Conservation (phyloP, 2,113 vertebrate genomes). For the Rhinolophus ferrumequinum region DNA sequence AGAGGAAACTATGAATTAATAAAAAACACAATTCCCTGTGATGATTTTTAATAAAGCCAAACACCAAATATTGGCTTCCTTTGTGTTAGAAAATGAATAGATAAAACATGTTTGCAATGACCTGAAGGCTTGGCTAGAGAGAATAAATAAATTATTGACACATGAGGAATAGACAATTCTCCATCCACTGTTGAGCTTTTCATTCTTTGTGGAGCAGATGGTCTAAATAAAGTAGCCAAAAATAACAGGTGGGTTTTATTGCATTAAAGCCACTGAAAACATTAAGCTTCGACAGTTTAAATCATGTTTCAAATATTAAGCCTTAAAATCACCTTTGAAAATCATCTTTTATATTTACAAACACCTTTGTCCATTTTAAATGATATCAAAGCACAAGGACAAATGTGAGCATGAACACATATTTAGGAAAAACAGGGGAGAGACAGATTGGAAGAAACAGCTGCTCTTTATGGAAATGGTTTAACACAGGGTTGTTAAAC, state of each 20-base stretch:
- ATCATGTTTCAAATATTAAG: conserved; percentile 70
- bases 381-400: neutral
- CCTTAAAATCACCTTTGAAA: conserved; percentile 63
- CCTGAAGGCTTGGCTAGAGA: conserved; percentile 77
- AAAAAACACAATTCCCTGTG: conserved; percentile 40
- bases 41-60: conserved; percentile 76
- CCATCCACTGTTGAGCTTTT: conserved; percentile 78
- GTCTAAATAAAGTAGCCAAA: conserved; percentile 84
- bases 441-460: conserved; percentile 60
- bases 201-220: conserved; percentile 84
- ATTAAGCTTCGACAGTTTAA: conserved; percentile 69
- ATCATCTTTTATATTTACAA: conserved; percentile 46
- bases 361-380: conserved; percentile 44
- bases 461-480: conserved; percentile 66
- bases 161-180: conserved; percentile 83
- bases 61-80: conserved; percentile 63
- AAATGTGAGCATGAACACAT: neutral
- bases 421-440: neutral
- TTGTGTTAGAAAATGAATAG: conserved; percentile 76
- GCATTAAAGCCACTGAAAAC: conserved; percentile 82
- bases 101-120: conserved; percentile 78
- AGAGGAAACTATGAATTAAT: conserved; percentile 45
- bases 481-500: conserved; percentile 47
- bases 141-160: conserved; percentile 86
- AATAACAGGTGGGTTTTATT: conserved; percentile 85